Evolutionary conservation across 2,797 vertebrate genomes (phyloP), one percentile per base, ranked within the genome.

Genomic region (Acanthis flammea): DNA sequence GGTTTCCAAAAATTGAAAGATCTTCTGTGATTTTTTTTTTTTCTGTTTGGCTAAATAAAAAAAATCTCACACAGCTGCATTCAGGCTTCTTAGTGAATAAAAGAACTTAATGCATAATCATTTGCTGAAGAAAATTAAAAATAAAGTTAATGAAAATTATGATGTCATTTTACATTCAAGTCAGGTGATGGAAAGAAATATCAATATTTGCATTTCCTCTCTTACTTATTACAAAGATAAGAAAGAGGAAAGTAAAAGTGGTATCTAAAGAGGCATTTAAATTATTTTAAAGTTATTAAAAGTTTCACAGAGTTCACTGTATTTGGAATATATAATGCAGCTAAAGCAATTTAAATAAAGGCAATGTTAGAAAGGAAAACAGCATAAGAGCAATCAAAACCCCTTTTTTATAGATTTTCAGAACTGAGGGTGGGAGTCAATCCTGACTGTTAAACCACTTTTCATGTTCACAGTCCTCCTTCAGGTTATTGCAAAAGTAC

Each of bases 21-120:
- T 41, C 12, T 41, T 14, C 31, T 31, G 21, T 0, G 0, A 22
- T 30, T 37, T 3, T 17, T 15, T 31, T 35, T 37, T 37, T 81
- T 67, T 7, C 45, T 25, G 11, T 35, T 33, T 33, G 19, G 22
- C 39, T 63, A 68, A 58, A 30, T 60, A 60, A 82, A 87, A 87
- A 73, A 73, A 44, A 37, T 8, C 14, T 71, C 28, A 80, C 17
- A 39, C 14, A 27, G 25, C 22, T 86, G 35, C 48, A 58, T 35
- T 62, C 60, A 68, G 47, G 27, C 17, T 44, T 35, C 53, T 57
- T n/a, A 48, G 51, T n/a, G 27, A 76, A 54, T 53, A 76, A 70
- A 65, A 80, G 4, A 68, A 48, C 11, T 37, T 76, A 83, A 45
- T 33, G 28, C 10, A 41, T 5, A 11, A 65, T 41, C 7, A 14